Evolutionary conservation across 2,888 invertebrate species (phyloP).

Genomic region (Caenorhabditis sulstoni): DNA sequence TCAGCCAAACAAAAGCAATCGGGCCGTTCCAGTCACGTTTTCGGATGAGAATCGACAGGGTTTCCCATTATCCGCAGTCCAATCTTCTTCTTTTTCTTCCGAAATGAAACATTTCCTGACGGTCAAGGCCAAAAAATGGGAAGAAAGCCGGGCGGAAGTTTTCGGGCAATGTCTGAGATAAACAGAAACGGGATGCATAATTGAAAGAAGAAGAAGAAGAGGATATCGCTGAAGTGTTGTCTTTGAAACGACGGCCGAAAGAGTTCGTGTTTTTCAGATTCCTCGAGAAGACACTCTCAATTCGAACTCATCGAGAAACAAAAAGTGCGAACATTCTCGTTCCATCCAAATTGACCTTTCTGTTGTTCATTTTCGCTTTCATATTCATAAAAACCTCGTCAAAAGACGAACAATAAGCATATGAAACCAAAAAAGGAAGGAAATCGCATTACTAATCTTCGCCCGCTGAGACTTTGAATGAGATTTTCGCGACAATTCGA

Average conservation of each 20-base stretch:
- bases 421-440: slow-evolving; percentile 12
- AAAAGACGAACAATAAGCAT: slow-evolving; percentile 9
- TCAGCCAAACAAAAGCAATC: too few species aligned
- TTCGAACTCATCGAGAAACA: too few species aligned
- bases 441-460: slow-evolving; percentile 49
- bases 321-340: not conserved
- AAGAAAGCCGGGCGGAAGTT: not conserved
- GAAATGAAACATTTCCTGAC: slow-evolving; percentile 1
- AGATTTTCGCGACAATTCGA: too few species aligned
- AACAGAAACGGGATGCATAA: not conserved
- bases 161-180: not conserved
- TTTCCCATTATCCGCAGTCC: not conserved
- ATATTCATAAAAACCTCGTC: not conserved
- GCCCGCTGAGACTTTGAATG: slow-evolving; percentile 25
- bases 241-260: too few species aligned
- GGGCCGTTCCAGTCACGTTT: not conserved
- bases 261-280: too few species aligned
- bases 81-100: not conserved
- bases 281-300: too few species aligned
- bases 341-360: slow-evolving; percentile 20
- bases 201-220: not conserved
- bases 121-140: slow-evolving; percentile 1
- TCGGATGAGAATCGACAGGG: not conserved
- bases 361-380: not conserved
- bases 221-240: not conserved